Evolutionary conservation across 2,888 invertebrate species (phyloP).

Genomic region (Griposia aprilina): DNA sequence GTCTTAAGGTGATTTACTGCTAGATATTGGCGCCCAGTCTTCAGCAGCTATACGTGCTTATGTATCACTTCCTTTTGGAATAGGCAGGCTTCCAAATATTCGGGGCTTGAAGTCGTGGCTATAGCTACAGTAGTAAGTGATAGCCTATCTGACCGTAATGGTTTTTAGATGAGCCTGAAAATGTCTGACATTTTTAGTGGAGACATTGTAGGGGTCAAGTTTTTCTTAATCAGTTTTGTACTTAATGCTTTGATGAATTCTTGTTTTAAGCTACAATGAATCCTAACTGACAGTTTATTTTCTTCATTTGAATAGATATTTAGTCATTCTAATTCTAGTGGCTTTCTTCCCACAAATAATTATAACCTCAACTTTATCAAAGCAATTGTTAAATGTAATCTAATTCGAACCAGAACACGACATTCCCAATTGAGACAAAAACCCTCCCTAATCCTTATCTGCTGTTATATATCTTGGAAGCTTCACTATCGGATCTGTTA

Average conservation of each 20-base stretch:
- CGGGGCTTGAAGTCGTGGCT: constrained; percentile 29
- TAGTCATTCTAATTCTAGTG: not conserved
- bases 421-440: constrained; percentile 43
- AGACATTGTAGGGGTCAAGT: not conserved
- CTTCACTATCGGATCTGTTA: constrained; percentile 43
- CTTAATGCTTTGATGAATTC: not conserved
- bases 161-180: constrained; percentile 58
- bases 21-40: constrained; percentile 55
- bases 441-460: constrained; percentile 35
- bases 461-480: constrained; percentile 46
- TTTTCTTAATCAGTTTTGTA: constrained; percentile 28
- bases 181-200: constrained; percentile 14
- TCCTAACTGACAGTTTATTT: not conserved
- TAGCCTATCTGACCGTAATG: constrained; percentile 54
- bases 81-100: constrained; percentile 64
- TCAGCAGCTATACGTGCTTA: constrained; percentile 28
- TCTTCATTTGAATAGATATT: not conserved
- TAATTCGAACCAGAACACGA: constrained; percentile 8
- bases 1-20: constrained; percentile 65
- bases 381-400: constrained; percentile 6
- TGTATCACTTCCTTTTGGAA: constrained; percentile 40
- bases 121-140: constrained; percentile 32
- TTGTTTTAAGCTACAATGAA: too few relatives aligned
- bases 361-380: not conserved
- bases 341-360: not conserved